Evolutionary conservation across 2,888 invertebrate species (phyloP), one percentile per base, ranked within the genome.

Genomic region (Noctua janthina): DNA sequence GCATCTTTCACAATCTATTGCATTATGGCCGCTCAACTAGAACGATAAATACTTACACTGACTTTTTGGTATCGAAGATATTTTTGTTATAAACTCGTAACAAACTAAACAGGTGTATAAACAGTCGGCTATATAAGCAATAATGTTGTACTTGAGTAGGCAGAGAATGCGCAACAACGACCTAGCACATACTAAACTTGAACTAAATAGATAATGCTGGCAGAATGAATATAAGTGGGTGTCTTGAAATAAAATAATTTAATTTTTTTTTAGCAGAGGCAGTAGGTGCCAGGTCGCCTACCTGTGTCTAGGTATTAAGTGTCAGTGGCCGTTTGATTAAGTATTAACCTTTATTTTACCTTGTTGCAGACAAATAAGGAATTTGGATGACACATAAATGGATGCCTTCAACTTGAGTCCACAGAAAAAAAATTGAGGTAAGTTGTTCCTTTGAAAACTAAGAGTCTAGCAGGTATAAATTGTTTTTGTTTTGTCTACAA

Each of bases 281-380:
- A n/a, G 35, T 15, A 20, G 8, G 7, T 20, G n/a, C 1, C 0
- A 51, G 13, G 15, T 17, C 2, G 35, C 78, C 0, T 66, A 70
- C 15, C 23, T 46, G 20, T 23, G 0, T 35, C 35, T 43, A 35
- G 23, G 35, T 15, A 54, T 46, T 2, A 51, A 5, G 5, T 39
- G 39, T 39, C 35, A 39, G 20, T 17, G 15, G 15, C 15, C 72
- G 17, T 46, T 46, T 4, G 7, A 51, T 62, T 66, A 66, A 4
- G 11, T 62, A 13, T 17, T 82, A 76, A 77, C 74, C 39, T 75
- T 62, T 39, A 35, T 79, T 85, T 88, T 77, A 83, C 82, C 78
- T 94, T 93, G 90, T 95, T 95, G 72, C 95, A 95, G 95, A 91
- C 94, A 78, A 88, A 92, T 85, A 93, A 93, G 88, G 95, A 94